phyloP scores from a whole-genome alignment of 2,113 vertebrate species.

The Psettodes erumei region DNA sequence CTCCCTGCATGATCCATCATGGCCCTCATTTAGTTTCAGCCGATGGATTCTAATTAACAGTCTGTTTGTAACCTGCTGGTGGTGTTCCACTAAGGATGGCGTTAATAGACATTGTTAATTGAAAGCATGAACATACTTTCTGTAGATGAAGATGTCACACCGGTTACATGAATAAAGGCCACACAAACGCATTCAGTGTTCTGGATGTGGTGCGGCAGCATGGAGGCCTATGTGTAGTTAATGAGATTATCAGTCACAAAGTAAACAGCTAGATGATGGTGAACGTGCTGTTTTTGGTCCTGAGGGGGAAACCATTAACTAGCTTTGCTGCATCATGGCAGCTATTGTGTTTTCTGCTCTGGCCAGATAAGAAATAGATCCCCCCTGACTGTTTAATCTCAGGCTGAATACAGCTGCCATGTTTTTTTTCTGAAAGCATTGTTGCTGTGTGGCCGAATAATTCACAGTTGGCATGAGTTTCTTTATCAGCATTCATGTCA shows the following conservation, averaged over 20 bases:
- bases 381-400: slow-evolving; percentile 27
- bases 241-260: slow-evolving; percentile 55
- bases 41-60: slow-evolving; percentile 61
- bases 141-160: slow-evolving; percentile 32
- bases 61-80: slow-evolving; percentile 55
- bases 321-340: slow-evolving; percentile 19
- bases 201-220: not conserved
- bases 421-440: slow-evolving; percentile 16
- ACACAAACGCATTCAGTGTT: not conserved
- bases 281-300: slow-evolving; percentile 25
- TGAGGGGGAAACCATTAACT: slow-evolving; percentile 32
- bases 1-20: slow-evolving; percentile 16
- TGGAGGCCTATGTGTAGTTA: slow-evolving; percentile 28
- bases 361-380: slow-evolving; percentile 42
- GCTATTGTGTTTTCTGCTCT: slow-evolving; percentile 25
- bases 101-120: slow-evolving; percentile 68
- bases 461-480: not conserved
- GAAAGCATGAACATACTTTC: slow-evolving; percentile 49
- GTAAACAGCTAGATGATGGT: slow-evolving; percentile 36
- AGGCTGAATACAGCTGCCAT: slow-evolving; percentile 15
- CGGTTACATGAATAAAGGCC: not conserved
- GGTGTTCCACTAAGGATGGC: slow-evolving; percentile 39
- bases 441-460: not conserved
- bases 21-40: slow-evolving; percentile 48
- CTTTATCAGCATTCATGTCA: not conserved